These are phyloP conservation scores for Pyrrhosoma nymphula DNA, from an alignment of 2,888 invertebrate species.

Conservation along the genomic window DNA sequence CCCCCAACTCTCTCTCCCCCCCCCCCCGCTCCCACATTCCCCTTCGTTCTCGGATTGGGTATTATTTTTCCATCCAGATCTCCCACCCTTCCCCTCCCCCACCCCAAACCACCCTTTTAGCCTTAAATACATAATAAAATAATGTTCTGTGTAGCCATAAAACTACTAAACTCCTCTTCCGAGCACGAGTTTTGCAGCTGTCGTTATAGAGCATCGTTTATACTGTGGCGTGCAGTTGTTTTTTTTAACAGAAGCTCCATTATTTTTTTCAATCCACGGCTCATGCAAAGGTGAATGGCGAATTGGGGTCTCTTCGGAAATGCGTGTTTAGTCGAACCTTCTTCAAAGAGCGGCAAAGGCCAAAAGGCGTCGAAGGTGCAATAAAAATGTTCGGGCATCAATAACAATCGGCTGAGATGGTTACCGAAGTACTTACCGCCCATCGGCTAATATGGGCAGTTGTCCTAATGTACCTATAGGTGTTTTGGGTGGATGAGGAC, in stretches of 20 bases:
- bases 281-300: background rate
- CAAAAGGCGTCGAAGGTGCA: background rate
- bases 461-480: background rate
- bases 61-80: background rate
- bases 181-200: background rate
- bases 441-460: background rate
- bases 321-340: background rate
- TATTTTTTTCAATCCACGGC: background rate
- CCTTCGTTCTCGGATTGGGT: background rate
- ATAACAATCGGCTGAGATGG: background rate
- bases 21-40: background rate
- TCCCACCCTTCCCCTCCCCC: background rate
- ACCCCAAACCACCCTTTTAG: too few relatives aligned
- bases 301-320: background rate
- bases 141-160: background rate
- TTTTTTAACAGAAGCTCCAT: background rate
- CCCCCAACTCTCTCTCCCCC: too few relatives aligned
- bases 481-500: too few relatives aligned
- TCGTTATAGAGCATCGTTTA: background rate
- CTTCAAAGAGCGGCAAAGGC: background rate
- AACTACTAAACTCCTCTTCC: background rate
- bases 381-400: background rate
- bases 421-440: background rate
- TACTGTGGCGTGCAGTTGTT: background rate
- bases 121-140: constrained; percentile 6